A percentile compares a stretch with the other conserved stretches of the same genome.
These are phyloP conservation scores for Vanessa atalanta DNA, from an alignment of 1,140 invertebrate genomes.

Conservation along the genomic window DNA sequence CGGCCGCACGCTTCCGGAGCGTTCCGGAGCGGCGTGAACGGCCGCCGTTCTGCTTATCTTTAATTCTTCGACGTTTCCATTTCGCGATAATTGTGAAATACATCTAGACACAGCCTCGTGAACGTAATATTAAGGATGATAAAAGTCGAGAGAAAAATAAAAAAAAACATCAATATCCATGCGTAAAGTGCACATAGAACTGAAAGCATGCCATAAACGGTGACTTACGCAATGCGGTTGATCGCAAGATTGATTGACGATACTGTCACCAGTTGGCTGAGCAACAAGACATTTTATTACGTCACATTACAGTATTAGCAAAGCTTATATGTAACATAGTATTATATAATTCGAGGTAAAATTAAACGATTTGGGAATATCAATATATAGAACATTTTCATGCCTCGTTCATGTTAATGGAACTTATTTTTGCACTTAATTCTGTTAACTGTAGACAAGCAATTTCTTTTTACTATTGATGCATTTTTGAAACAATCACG, in stretches of 20 bases:
- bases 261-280: conserved; percentile 94
- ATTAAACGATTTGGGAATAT: conserved; percentile 10
- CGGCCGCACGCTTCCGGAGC: not conserved
- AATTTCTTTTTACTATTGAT: conserved; percentile 25
- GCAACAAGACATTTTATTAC: conserved; percentile 78
- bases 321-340: conserved; percentile 50
- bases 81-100: not conserved
- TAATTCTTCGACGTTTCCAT: too few species aligned
- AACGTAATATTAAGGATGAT: conserved; percentile 38
- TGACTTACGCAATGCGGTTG: conserved; percentile 94
- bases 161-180: conserved; percentile 60
- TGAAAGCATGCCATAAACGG: conserved; percentile 70
- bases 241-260: conserved; percentile 93
- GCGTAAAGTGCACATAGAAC: conserved; percentile 67
- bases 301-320: conserved; percentile 71
- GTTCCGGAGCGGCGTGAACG: too few species aligned
- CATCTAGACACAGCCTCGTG: conserved; percentile 43
- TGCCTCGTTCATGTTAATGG: conserved; percentile 38
- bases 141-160: conserved; percentile 40
- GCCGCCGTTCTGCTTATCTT: too few species aligned
- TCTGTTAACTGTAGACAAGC: conserved; percentile 32
- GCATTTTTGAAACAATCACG: conserved; percentile 33
- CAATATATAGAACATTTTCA: conserved; percentile 23
- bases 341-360: conserved; percentile 11
- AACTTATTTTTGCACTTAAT: conserved; percentile 18